Percentiles rank a stretch among this genome's conserved stretches.
Conservation (phyloP, 2,888 invertebrate species). For the Steinernema scapterisci region DNA sequence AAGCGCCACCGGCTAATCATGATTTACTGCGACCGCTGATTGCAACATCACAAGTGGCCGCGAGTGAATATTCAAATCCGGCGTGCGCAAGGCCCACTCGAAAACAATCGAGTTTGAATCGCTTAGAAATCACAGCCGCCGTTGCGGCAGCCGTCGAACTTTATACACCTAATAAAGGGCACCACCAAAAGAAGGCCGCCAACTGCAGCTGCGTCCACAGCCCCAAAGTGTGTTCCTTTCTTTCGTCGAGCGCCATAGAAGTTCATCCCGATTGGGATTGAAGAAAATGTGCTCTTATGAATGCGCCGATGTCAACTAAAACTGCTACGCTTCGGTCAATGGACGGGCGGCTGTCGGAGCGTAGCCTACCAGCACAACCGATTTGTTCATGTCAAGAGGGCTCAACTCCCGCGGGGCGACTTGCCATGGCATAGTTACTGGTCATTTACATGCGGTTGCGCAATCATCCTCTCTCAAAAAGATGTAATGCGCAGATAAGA, state of each 20-base stretch:
- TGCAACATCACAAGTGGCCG: slow-evolving; percentile 29
- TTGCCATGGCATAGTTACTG: slow-evolving; percentile 31
- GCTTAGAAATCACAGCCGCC: slow-evolving; percentile 7
- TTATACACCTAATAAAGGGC: slow-evolving; percentile 20
- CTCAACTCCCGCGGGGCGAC: slow-evolving; percentile 25
- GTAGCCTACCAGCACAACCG: neutral
- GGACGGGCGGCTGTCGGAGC: neutral
- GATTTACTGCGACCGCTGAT: slow-evolving; percentile 33
- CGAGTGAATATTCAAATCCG: slow-evolving; percentile 29
- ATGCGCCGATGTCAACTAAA: neutral
- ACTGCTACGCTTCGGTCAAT: neutral
- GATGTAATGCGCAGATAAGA: slow-evolving; percentile 28
- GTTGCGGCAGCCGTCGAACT: neutral
- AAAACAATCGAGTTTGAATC: slow-evolving; percentile 28
- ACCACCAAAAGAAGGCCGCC: neutral
- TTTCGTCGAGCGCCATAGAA: too few relatives aligned
- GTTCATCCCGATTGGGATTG: too few relatives aligned
- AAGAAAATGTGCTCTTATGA: too few relatives aligned
- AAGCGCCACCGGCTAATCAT: slow-evolving; percentile 30
- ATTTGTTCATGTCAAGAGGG: slow-evolving; percentile 31
- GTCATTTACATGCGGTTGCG: slow-evolving; percentile 33
- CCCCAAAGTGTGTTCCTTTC: too few relatives aligned
- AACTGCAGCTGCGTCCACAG: neutral
- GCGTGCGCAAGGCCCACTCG: slow-evolving; percentile 10
- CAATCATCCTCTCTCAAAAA: slow-evolving; percentile 27